phyloP scores from a whole-genome alignment of 2,797 vertebrate genomes.

The Onychomys arenicola region DNA sequence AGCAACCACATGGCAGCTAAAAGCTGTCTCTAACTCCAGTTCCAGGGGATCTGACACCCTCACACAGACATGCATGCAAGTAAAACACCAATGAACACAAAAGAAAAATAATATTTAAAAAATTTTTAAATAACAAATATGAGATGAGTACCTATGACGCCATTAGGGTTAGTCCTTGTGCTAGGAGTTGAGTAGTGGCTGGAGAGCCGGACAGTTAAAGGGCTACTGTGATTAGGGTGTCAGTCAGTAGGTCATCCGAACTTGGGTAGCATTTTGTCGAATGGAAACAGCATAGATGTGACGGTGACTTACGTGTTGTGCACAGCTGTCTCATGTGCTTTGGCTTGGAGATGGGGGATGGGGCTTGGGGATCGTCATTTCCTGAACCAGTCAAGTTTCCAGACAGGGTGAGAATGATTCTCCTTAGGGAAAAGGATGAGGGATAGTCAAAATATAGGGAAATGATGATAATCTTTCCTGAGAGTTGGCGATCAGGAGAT shows the following conservation, averaged over 20 bases:
- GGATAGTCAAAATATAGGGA: not conserved
- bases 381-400: not conserved
- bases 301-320: not conserved
- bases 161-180: not conserved
- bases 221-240: not conserved
- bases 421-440: not conserved
- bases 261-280: conserved; percentile 34
- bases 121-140: not conserved
- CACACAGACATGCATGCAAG: not conserved
- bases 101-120: not conserved
- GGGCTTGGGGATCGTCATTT: not conserved
- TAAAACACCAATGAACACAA: too few relatives aligned
- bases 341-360: accelerated
- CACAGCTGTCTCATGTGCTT: not conserved
- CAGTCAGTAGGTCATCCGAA: not conserved
- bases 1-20: too few relatives aligned
- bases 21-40: not conserved
- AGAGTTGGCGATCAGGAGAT: not conserved
- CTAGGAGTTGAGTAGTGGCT: not conserved
- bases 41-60: not conserved
- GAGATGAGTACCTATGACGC: not conserved
- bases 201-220: too few relatives aligned
- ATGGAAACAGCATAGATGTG: conserved; percentile 20
- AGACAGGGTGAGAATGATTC: not conserved
- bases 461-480: not conserved